Evolutionary conservation across 2,113 vertebrate genomes (phyloP), one percentile per base, ranked within the genome.

Genomic region (Aramus guarauna): DNA sequence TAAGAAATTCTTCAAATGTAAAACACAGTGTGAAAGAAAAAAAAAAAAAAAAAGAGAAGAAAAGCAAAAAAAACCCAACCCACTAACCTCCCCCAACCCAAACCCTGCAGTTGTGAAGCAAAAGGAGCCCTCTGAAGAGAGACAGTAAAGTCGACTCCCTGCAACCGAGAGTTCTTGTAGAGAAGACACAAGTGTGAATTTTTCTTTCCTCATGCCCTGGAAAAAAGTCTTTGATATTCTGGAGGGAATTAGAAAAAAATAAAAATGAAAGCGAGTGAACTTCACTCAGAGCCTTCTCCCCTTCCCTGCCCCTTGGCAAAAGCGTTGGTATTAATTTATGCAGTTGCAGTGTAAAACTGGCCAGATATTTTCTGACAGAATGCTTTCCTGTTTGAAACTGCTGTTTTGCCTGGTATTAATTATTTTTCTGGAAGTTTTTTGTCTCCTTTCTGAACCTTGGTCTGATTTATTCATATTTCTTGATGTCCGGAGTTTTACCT

Each of bases 151-250:
- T 60, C 3, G 4, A 68, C 83, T 91, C 76, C 76, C 69, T 87
- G 83, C 45, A 64, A 87, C 3, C 9, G 60, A 86, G 80, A 85
- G 37, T 60, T 97, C 76, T 95, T 86, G 66, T 86, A 89, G 43
- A 94, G 66, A 67, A 87, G 83, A 89, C 52, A 59, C 13, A 91
- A 95, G 85, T 74, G 55, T 71, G 83, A 89, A 26, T 81, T 94
- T 75, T 80, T 90, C 53, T 90, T 88, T 84, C 39, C 27, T 92
- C 60, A 41, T 88, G 73, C 55, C 83, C 88, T 94, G 85, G 45
- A 86, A 96, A 95, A 79, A 75, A 80, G 29, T 41, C 68, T 96
- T 96, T 96, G 85, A 95, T 96, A 94, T 75, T 95, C 79, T 89
- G 43, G 68, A 89, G 76, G 52, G 86, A 97, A 88, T 84, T 86